Evolutionary conservation across 2,113 vertebrate genomes (phyloP), one percentile per base, ranked within the genome.

Genomic region (Tonatia bakeri): DNA sequence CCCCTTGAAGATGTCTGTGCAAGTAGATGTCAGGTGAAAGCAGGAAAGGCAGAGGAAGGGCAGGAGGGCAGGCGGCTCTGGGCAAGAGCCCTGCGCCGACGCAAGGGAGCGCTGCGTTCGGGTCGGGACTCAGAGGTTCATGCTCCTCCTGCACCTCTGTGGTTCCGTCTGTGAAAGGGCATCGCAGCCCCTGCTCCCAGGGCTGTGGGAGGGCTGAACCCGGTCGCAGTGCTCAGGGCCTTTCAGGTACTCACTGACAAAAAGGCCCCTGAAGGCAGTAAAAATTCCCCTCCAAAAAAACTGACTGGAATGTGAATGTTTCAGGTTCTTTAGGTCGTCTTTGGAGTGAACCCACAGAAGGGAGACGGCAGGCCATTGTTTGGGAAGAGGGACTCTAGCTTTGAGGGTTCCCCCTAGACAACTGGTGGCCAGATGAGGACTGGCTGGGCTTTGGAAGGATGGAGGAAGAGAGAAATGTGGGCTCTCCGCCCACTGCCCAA

Each of bases 121-220:
- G 54, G 52, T 26, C 52, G 5, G 3, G 16, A 7, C 47, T 65
- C 33, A 15, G 16, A 36, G 2, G 15, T 16, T 9, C n/a, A 38
- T 0, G 4, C 72, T 13, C 2, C 24, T 13, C 45, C 31, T 2
- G 10, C 73, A 43, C 40, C 50, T 70, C 2, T 0, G 45, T 17
- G 20, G 1, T 61, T 16, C 22, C 26, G 26, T 36, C 14, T 50
- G 31, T 85, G 28, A 61, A 92, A 65, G 26, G 31, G 64, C 15
- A 40, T 8, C 59, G 15, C 26, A 1, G 5, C 4, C 47, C 75
- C 28, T 16, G 12, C 3, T 82, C 1, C 33, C n/a, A 56, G 84
- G 1, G 3, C 0, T 6, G 7, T 17, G 28, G 61, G 24, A 40
- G 38, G 33, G 17, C 84, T 65, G 28, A 28, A 13, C 43, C 54